These are phyloP conservation scores for Orchesella cincta DNA, from an alignment of 1,140 invertebrate genomes.

Conservation along the genomic window DNA sequence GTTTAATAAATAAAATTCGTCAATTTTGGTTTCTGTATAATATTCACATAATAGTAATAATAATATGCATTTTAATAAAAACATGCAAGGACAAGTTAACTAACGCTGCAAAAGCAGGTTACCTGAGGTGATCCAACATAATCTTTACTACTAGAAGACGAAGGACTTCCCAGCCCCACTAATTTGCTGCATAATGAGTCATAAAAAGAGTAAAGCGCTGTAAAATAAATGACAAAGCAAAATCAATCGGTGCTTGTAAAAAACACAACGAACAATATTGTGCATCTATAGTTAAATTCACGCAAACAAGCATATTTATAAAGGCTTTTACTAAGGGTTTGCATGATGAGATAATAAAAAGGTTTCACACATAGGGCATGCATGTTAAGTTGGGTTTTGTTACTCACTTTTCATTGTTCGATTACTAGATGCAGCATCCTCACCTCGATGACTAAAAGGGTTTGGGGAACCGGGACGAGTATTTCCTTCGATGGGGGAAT, in stretches of 20 bases:
- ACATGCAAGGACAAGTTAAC: not conserved
- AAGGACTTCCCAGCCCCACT: slow-evolving; percentile 38
- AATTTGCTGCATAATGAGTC: slow-evolving; percentile 39
- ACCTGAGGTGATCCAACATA: slow-evolving; percentile 25
- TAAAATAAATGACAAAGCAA: slow-evolving; percentile 38
- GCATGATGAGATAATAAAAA: too few species aligned
- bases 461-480: slow-evolving; percentile 43
- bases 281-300: too few species aligned
- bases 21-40: not conserved
- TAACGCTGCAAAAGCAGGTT: not conserved
- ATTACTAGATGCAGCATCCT: slow-evolving; percentile 23
- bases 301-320: not conserved
- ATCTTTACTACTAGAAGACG: slow-evolving; percentile 22
- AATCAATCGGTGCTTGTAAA: not conserved
- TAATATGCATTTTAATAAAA: not conserved
- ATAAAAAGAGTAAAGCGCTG: slow-evolving; percentile 46
- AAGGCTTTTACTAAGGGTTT: too few species aligned
- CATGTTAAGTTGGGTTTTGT: too few species aligned
- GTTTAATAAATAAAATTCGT: not conserved
- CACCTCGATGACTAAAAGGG: slow-evolving; percentile 7
- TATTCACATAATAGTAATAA: not conserved
- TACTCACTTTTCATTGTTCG: slow-evolving; percentile 48
- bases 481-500: slow-evolving; percentile 48
- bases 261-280: too few species aligned
- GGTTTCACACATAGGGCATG: too few species aligned